Evolutionary conservation across 2,113 vertebrate genomes (phyloP), one percentile per base, ranked within the genome.

Genomic region (Charadrius vociferus): DNA sequence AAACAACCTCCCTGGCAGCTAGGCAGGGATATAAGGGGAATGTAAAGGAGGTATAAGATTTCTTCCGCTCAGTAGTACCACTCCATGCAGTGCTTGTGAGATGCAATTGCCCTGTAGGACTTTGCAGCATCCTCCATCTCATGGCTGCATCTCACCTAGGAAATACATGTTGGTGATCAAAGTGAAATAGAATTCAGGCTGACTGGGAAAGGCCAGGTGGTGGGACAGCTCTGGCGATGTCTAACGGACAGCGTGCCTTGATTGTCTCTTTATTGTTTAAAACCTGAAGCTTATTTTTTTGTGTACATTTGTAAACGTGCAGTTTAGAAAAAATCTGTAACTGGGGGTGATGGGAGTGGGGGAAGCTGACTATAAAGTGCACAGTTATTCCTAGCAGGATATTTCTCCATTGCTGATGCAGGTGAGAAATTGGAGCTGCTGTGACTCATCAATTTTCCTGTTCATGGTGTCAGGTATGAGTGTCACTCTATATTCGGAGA

Each of bases 371-470:
- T 85, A 7, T 45, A 50, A 91, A 81, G 13, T 24, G 9, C 12
- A 12, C 2, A 5, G 34, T 37, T 95, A 80, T 75, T 91, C 78
- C 89, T 68, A 70, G 43, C 36, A 87, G 74, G 29, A 22, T 91
- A 82, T 89, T 93, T 85, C 66, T 67, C 59, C 18, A 26, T 18
- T 3, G 0, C 36, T 66, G 81, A 67, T 91, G 86, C 65, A 87
- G 47, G 45, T 77, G 73, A 61, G 93, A 81, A 89, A 85, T 41
- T 50, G 10, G 36, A 91, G 53, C 9, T 58, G 36, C 82, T 95
- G 73, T 95, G 93, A 96, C 86, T 97, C 94, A 95, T 85, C 95
- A 82, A 3, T 91, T 97, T 97, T 91, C 77, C 53, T 95, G 81
- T 89, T 93, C 62, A 22, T 72, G 73, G 90, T 94, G 90, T 86